Percentiles rank a stretch among this genome's conserved stretches.
These are phyloP conservation scores for Spodoptera litura DNA, from an alignment of 1,140 invertebrate genomes.

Conservation along the genomic window DNA sequence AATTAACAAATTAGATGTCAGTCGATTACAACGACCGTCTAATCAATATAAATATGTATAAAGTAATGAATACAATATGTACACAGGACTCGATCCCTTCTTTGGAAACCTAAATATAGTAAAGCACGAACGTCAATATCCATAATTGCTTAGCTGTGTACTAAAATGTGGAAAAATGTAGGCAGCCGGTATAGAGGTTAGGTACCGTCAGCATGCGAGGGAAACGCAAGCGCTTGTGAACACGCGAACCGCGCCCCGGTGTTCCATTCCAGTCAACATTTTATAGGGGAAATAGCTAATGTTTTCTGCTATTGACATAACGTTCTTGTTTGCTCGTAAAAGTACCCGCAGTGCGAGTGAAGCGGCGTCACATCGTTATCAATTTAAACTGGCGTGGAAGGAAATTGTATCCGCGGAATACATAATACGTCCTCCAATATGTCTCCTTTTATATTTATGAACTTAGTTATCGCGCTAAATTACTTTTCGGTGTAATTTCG, in stretches of 20 bases:
- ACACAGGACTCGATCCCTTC: constrained; percentile 40
- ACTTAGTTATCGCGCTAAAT: constrained; percentile 1
- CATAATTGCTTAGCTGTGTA: constrained; percentile 55
- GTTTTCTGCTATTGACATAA: constrained; percentile 52
- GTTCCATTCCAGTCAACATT: constrained; percentile 48
- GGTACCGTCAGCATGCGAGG: constrained; percentile 55
- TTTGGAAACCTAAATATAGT: constrained; percentile 51
- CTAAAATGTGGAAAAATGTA: constrained; percentile 60
- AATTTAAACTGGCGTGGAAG: constrained; percentile 39
- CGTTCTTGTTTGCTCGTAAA: constrained; percentile 48
- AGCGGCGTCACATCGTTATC: constrained; percentile 41
- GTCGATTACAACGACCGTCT: neutral
- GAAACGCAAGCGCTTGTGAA: constrained; percentile 48
- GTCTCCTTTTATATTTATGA: constrained; percentile 15
- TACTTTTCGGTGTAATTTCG: neutral
- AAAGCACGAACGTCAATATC: constrained; percentile 56
- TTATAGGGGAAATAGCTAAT: constrained; percentile 51
- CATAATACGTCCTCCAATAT: constrained; percentile 17
- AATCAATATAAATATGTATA: neutral
- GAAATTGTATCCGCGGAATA: constrained; percentile 37
- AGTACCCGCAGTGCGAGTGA: constrained; percentile 40
- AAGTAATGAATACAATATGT: constrained; percentile 41
- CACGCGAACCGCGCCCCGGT: constrained; percentile 63
- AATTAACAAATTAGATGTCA: neutral
- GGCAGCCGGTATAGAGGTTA: constrained; percentile 45